These are phyloP conservation scores for Perizoma affinitatum DNA, from an alignment of 2,888 invertebrate genomes.

Conservation along the genomic window DNA sequence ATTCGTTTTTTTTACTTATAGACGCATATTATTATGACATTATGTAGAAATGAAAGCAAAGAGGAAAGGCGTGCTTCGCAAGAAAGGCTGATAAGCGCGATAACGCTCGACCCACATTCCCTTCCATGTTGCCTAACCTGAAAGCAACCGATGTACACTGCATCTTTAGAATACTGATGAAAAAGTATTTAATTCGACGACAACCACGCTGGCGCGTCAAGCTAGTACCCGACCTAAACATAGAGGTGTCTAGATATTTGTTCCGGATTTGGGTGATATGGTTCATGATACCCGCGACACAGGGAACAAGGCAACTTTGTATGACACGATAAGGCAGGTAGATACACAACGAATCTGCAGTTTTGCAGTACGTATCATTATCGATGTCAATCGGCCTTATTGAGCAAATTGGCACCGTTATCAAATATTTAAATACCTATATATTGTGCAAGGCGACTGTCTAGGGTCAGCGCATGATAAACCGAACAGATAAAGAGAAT, in stretches of 20 bases:
- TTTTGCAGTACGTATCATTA: conserved; percentile 9
- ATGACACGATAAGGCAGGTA: no score
- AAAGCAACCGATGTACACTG: conserved; percentile 49
- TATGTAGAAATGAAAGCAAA: conserved; percentile 24
- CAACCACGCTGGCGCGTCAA: no score
- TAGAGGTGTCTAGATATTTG: no score
- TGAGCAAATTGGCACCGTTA: conserved; percentile 62
- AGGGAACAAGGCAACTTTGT: no score
- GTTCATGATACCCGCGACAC: no score
- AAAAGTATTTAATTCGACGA: no score
- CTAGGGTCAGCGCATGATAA: conserved; percentile 70
- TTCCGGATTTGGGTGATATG: no score
- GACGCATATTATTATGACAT: conserved; percentile 8
- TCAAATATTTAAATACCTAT: conserved; percentile 48
- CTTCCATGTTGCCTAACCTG: conserved; percentile 63
- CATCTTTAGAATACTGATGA: background rate
- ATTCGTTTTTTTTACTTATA: background rate
- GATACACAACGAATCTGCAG: conserved; percentile 4
- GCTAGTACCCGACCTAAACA: no score
- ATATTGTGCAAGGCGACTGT: conserved; percentile 68
- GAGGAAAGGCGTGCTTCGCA: conserved; percentile 43
- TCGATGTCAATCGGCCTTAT: conserved; percentile 32
- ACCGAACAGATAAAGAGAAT: conserved; percentile 60
- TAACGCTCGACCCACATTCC: conserved; percentile 65
- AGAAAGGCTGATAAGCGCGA: conserved; percentile 65